Conservation (phyloP, 2,113 vertebrate species). For the Peromyscus polionotus region DNA sequence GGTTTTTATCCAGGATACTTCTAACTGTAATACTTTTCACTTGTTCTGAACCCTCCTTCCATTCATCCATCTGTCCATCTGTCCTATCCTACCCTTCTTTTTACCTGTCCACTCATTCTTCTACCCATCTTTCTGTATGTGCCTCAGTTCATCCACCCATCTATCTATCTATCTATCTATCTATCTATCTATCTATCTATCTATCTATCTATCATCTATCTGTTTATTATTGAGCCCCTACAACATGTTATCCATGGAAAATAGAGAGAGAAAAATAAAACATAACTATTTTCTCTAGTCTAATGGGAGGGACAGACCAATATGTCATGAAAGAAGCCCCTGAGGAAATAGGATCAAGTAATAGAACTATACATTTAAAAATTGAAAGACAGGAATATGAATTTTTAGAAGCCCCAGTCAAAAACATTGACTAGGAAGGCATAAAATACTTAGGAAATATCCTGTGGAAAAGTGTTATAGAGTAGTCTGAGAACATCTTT, state of each 20-base stretch:
- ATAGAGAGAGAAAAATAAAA: background rate
- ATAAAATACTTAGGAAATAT: background rate
- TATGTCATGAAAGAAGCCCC: background rate
- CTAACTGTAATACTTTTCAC: background rate
- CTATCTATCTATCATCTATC: background rate
- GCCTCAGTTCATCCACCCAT: too few relatives aligned
- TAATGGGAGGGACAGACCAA: background rate
- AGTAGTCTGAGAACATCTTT: background rate
- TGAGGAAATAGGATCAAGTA: background rate
- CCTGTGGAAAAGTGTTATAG: background rate
- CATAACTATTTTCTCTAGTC: background rate
- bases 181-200: background rate
- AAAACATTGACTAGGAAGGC: background rate
- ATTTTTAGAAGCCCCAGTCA: background rate
- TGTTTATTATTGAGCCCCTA: background rate
- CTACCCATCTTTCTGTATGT: too few relatives aligned
- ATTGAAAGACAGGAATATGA: background rate
- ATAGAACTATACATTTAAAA: background rate
- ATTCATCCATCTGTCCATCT: rapidly evolving
- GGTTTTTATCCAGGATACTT: background rate
- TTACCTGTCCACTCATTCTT: too few relatives aligned
- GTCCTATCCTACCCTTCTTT: too few relatives aligned
- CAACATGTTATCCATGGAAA: background rate
- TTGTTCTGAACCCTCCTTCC: background rate
- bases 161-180: too few relatives aligned